These are phyloP conservation scores for Delphinapterus leucas DNA, from an alignment of 2,113 vertebrate genomes.

Conservation along the genomic window DNA sequence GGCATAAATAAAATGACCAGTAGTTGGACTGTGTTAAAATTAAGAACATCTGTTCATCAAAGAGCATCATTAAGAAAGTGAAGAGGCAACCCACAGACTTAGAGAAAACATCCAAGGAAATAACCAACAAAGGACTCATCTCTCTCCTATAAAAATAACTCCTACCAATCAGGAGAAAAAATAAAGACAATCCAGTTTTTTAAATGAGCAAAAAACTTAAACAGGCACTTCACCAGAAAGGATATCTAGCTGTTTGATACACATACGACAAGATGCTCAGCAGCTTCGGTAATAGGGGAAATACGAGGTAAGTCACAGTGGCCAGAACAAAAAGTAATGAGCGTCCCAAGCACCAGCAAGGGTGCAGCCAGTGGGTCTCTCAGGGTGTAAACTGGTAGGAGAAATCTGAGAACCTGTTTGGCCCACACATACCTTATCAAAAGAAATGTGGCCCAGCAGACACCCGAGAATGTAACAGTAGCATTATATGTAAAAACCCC, in stretches of 20 bases:
- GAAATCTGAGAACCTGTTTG: not conserved
- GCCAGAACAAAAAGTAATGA: not conserved
- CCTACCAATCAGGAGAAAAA: not conserved
- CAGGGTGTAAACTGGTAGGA: rapidly evolving
- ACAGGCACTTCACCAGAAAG: not conserved
- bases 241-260: too few relatives aligned
- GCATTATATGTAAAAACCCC: not conserved
- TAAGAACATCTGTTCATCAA: not conserved
- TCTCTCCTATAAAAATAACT: not conserved
- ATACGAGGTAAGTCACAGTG: not conserved
- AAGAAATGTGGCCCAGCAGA: rapidly evolving
- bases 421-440: not conserved
- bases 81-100: not conserved
- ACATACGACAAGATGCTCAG: rapidly evolving
- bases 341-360: rapidly evolving
- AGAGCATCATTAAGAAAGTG: not conserved
- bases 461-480: rapidly evolving
- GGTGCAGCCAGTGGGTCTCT: rapidly evolving
- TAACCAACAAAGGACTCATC: not conserved
- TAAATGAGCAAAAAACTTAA: not conserved
- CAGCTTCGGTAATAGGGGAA: not conserved
- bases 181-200: not conserved
- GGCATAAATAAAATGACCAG: not conserved
- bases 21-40: not conserved
- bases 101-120: not conserved